Evolutionary conservation across 2,797 vertebrate species (phyloP), one percentile per base, ranked within the genome.

Genomic region (Crax fasciolata): DNA sequence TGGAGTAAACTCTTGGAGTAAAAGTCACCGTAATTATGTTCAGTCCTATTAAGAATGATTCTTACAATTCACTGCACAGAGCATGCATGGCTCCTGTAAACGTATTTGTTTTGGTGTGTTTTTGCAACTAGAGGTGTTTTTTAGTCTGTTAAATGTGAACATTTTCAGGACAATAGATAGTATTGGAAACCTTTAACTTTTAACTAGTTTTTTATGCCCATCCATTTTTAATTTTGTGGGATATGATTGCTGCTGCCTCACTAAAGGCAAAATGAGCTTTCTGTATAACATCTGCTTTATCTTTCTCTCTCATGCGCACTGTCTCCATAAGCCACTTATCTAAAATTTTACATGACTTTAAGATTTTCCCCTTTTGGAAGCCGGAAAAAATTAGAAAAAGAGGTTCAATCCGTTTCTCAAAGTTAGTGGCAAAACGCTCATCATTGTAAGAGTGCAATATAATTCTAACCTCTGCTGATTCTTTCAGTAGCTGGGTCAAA

Each of bases 271-370:
- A 70, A 81, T 72, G 58, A 59, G 28, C 48, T 94, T 91, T 75
- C 43, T 83, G 25, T 46, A 1, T 35, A 72, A 68, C 66, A 52
- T 85, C 84, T 86, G 38, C 63, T 57, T 87, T 85, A n/a, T 23
- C 65, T 75, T 62, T 74, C 14, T 55, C 16, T 79, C 23, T 73
- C 39, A 57, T 72, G 57, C 54, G 65, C 39, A 39, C 80, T 86
- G 39, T 66, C 59, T 86, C 1, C 23, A 12, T 88, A 66, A 96
- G 73, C 49, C 76, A 88, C 28, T 94, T 87, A 66, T 78, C 93
- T 94, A 83, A 86, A 86, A 78, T 88, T 86, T 90, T 88, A 30
- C 83, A 44, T 62, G n/a, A 51, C 35, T 91, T 81, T 78, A 70
- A 43, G 46, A 57, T 86, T 80, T 84, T 43, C 19, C 80, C 41